Conservation (phyloP, 2,888 invertebrate genomes). For the Teinopalpus imperialis region DNA sequence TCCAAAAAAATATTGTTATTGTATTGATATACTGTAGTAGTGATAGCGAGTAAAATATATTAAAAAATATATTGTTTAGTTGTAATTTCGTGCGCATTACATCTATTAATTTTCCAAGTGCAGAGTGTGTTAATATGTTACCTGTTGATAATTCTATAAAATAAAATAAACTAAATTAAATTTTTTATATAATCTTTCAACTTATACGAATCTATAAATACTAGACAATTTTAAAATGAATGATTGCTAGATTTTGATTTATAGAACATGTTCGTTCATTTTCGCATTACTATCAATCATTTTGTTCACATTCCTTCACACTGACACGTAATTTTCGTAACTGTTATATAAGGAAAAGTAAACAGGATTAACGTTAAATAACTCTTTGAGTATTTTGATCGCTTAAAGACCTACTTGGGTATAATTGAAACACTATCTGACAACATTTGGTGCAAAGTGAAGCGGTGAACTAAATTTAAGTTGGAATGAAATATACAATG, state of each 20-base stretch:
- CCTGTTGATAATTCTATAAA: no score
- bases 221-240: neutral
- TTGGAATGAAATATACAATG: slow-evolving; percentile 10
- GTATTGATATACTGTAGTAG: no score
- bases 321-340: neutral
- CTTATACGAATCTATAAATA: no score
- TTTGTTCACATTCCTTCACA: slow-evolving; percentile 4
- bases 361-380: slow-evolving; percentile 1
- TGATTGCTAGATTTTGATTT: slow-evolving; percentile 6
- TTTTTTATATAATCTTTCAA: no score
- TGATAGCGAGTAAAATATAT: no score
- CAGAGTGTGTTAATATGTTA: no score
- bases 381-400: slow-evolving; percentile 2
- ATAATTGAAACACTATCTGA: slow-evolving; percentile 5
- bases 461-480: slow-evolving; percentile 1
- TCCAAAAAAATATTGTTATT: no score
- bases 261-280: neutral
- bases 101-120: no score
- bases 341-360: slow-evolving; percentile 4
- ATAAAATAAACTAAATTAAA: no score
- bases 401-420: slow-evolving; percentile 6
- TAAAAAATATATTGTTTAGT: no score
- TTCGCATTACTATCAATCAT: slow-evolving; percentile 14
- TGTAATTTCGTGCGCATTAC: no score
- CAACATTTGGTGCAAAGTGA: slow-evolving; percentile 6